Evolutionary conservation across 2,888 invertebrate species (phyloP).

Genomic region (Zonitis immaculata): DNA sequence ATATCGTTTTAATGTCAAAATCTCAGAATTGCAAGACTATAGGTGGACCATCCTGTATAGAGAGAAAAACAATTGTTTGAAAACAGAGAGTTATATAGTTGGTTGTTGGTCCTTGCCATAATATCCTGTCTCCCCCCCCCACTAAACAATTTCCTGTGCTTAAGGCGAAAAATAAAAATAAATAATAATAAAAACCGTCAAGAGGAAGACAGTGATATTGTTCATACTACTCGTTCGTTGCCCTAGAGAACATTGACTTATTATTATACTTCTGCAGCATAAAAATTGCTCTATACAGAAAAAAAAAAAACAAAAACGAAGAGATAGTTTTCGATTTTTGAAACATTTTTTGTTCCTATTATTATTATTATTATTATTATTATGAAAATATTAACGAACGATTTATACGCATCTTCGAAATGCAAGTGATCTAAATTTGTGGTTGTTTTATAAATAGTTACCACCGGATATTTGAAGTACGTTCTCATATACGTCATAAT

Average conservation of each 20-base stretch:
- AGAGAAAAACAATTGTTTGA: background rate
- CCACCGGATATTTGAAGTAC: conserved; percentile 45
- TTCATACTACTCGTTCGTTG: conserved; percentile 11
- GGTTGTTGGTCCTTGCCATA: conserved; percentile 13
- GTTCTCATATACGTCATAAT: conserved; percentile 44
- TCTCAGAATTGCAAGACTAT: too few relatives aligned
- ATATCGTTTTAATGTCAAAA: too few relatives aligned
- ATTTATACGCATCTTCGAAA: conserved; percentile 18
- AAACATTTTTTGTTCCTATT: too few relatives aligned
- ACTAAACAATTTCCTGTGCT: conserved; percentile 19
- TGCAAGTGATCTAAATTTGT: conserved; percentile 44
- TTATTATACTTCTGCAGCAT: conserved; percentile 16
- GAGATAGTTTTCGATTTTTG: background rate
- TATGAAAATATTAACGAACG: background rate
- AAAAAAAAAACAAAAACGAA: too few relatives aligned
- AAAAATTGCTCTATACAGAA: conserved; percentile 10
- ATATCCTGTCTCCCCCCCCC: conserved; percentile 23
- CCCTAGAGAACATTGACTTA: conserved; percentile 22
- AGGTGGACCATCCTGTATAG: too few relatives aligned
- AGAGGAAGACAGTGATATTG: conserved; percentile 13
- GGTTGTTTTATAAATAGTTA: conserved; percentile 41
- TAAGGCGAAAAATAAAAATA: conserved; percentile 8
- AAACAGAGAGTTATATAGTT: conserved; percentile 2
- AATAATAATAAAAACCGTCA: background rate
- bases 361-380: too few relatives aligned